These are phyloP conservation scores for Crocuta crocuta DNA, from an alignment of 2,113 vertebrate species.

Conservation along the genomic window DNA sequence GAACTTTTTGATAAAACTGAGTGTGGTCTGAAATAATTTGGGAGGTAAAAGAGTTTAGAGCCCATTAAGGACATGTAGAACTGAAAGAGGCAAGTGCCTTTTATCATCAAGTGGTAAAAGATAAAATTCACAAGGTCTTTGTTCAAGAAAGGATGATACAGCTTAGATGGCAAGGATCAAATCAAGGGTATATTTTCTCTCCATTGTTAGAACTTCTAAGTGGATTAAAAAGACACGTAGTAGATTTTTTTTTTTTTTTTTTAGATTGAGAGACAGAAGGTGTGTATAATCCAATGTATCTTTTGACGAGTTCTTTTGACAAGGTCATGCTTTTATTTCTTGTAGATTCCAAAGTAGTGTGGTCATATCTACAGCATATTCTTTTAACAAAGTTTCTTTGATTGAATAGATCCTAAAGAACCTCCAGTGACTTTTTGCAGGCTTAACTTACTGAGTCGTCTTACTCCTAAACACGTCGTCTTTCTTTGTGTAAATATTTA, in stretches of 20 bases:
- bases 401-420: constrained; percentile 13
- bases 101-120: background rate
- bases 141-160: background rate
- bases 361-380: background rate
- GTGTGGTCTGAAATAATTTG: background rate
- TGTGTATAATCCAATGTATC: background rate
- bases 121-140: background rate
- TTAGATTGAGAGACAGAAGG: background rate
- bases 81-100: background rate
- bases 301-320: background rate
- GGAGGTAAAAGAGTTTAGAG: background rate
- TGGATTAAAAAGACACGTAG: background rate
- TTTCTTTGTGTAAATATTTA: constrained; percentile 58
- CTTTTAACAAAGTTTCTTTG: background rate
- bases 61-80: background rate
- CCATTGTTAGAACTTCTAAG: background rate
- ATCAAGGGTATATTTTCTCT: background rate
- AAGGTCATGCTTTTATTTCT: background rate
- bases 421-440: background rate
- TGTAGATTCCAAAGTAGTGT: background rate
- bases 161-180: background rate
- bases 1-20: background rate
- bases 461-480: background rate
- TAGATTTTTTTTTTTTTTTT: background rate
- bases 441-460: constrained; percentile 43